Evolutionary conservation across 2,797 vertebrate genomes (phyloP), one percentile per base, ranked within the genome.

Genomic region (Apodemus agrarius): DNA sequence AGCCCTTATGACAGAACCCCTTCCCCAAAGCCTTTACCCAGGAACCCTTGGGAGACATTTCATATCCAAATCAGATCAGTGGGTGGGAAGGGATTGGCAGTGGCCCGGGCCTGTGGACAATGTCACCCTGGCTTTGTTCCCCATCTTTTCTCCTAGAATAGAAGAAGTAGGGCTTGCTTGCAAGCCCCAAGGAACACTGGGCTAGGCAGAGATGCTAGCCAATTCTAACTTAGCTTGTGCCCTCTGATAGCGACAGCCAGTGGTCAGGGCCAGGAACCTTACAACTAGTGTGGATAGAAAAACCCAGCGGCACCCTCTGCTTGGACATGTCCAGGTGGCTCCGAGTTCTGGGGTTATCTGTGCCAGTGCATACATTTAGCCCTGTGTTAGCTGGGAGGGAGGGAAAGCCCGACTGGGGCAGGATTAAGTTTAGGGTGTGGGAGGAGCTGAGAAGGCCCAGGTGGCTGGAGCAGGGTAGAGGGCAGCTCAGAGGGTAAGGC

Each of bases 111-210:
- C 86, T 92, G 80, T 59, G 84, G 95, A 84, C 89, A 46, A 6
- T 91, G 67, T 80, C 86, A 78, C 37, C 6, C 37, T 46, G n/a
- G 21, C 26, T 1, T 46, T n/a, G 85, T 31, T 80, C 75, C 49
- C 86, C n/a, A 31, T 91, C 91, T 17, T 79, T 74, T 88, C 76
- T 84, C 49, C 13, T 40, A 97, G 69, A 82, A 72, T 79, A 89
- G 69, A 43, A 43, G 49, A 52, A 46, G 19, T 19, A 21, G 88
- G 74, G 57, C 78, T 86, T 61, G 75, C 59, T 19, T 26, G 54
- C 24, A 54, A 74, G 65, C 34, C 65, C 46, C 22, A 29, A 87
- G 46, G 65, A 72, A 87, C 65, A 10, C 49, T 72, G 31, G 74
- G 52, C 94, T 31, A 85, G 65, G 72, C 91, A 82, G 84, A 31